A percentile compares a stretch with the other conserved stretches of the same genome.
Evolutionary conservation across 2,113 vertebrate genomes (phyloP).

Genomic region (Mystacornis crossleyi): DNA sequence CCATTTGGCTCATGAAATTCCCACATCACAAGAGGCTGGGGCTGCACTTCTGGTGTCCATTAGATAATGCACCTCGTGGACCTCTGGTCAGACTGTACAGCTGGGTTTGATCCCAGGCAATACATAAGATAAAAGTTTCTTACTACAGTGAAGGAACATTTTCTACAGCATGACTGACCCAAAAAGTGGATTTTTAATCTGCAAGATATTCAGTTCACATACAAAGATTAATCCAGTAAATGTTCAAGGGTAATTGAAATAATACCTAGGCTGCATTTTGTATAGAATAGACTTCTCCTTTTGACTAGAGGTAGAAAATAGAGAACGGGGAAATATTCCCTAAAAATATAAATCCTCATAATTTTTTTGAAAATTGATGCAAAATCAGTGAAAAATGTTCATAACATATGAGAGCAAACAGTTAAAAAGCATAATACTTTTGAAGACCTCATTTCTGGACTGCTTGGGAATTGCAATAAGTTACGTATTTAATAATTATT

Average conservation of each 20-base stretch:
- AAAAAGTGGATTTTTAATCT: neutral
- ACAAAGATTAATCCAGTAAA: neutral
- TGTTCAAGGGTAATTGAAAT: neutral
- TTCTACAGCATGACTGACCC: neutral
- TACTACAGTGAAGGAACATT: neutral
- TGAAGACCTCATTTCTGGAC: neutral
- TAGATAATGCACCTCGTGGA: neutral
- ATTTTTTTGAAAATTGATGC: neutral
- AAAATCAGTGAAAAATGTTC: neutral
- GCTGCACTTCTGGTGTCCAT: neutral
- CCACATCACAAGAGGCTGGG: neutral
- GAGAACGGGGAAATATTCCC: neutral
- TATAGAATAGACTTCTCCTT: neutral
- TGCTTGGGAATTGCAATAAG: conserved; percentile 5
- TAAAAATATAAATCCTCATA: neutral
- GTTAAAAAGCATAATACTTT: neutral
- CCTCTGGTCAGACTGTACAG: neutral
- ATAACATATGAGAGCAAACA: neutral
- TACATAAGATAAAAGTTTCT: neutral
- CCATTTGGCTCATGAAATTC: neutral
- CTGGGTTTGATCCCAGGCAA: neutral
- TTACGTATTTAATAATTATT: conserved; percentile 30
- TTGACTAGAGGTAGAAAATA: neutral
- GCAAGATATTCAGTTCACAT: neutral
- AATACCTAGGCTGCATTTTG: neutral